A percentile compares a stretch with the other conserved stretches of the same genome.
Evolutionary conservation across 2,888 invertebrate species (phyloP).

Genomic region (Tricholauxania praeusta): DNA sequence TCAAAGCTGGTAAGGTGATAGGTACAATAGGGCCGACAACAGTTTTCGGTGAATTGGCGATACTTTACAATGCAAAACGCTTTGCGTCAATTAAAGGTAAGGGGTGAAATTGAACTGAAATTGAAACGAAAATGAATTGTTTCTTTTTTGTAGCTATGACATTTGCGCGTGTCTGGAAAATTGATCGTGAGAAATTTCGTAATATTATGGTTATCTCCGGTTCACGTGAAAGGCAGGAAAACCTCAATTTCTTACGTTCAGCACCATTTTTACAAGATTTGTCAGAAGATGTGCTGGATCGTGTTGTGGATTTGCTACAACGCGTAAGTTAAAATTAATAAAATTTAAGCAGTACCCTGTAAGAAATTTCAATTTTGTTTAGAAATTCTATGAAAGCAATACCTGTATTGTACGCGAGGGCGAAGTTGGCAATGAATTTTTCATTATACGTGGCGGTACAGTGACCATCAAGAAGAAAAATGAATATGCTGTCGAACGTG

Average conservation of each 20-base stretch:
- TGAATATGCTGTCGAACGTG: conserved; percentile 73
- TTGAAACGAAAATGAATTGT: background rate
- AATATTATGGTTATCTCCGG: conserved; percentile 90
- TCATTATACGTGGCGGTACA: conserved; percentile 87
- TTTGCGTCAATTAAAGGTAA: conserved; percentile 87
- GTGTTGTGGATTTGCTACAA: conserved; percentile 89
- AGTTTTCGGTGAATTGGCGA: conserved; percentile 92
- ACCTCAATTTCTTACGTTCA: conserved; percentile 84
- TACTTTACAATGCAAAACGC: conserved; percentile 92
- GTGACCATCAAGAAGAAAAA: conserved; percentile 80
- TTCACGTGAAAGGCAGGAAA: conserved; percentile 85
- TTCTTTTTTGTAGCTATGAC: conserved; percentile 73
- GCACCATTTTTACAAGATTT: conserved; percentile 84
- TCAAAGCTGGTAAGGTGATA: conserved; percentile 81
- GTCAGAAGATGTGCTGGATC: conserved; percentile 77
- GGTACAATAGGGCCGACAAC: conserved; percentile 84
- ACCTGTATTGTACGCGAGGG: conserved; percentile 87
- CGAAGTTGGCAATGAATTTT: conserved; percentile 89
- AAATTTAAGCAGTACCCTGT: background rate
- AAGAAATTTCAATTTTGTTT: conserved; percentile 38
- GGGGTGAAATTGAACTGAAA: background rate
- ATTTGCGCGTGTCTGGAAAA: conserved; percentile 87
- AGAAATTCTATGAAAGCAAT: conserved; percentile 86
- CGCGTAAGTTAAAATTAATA: conserved; percentile 71
- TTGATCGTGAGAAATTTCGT: conserved; percentile 88